Conservation (phyloP, 2,888 invertebrate genomes). For the Lissocephala sabroskyi region DNA sequence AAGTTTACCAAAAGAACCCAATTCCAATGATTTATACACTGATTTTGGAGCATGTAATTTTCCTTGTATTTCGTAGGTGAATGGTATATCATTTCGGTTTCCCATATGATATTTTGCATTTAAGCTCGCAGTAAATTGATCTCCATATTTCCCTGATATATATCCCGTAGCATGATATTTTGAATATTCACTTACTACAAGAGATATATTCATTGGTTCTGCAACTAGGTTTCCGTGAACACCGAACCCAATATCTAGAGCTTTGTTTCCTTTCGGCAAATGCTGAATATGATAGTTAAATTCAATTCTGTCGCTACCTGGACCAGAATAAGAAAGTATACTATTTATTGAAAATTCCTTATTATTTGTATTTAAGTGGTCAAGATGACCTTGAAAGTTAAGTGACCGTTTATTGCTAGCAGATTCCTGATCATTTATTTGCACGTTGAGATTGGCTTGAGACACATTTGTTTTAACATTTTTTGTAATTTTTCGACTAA, state of each 20-base stretch:
- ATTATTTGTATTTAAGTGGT: constrained; percentile 71
- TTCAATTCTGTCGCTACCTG: constrained; percentile 73
- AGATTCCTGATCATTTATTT: constrained; percentile 70
- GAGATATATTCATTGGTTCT: constrained; percentile 60
- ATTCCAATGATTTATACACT: constrained; percentile 68
- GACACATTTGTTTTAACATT: constrained; percentile 71
- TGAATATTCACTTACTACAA: constrained; percentile 61
- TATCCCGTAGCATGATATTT: constrained; percentile 68
- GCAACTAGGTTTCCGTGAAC: constrained; percentile 65
- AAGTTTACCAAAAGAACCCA: constrained; percentile 68
- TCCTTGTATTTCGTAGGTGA: constrained; percentile 73
- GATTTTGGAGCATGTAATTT: constrained; percentile 75
- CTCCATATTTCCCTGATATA: constrained; percentile 73
- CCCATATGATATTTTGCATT: constrained; percentile 72
- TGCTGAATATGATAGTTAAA: constrained; percentile 70
- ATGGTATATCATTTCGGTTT: constrained; percentile 65
- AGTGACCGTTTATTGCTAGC: constrained; percentile 69
- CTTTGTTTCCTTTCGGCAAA: constrained; percentile 56
- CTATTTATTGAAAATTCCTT: constrained; percentile 70
- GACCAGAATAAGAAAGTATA: constrained; percentile 71
- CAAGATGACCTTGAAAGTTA: constrained; percentile 63
- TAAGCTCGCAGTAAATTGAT: constrained; percentile 69
- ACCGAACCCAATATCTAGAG: constrained; percentile 33
- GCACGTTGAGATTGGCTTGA: constrained; percentile 73
- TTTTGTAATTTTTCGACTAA: constrained; percentile 71